A percentile compares a stretch with the other conserved stretches of the same genome.
phyloP scores from a whole-genome alignment of 2,113 vertebrate genomes.

The Phoxinus phoxinus region DNA sequence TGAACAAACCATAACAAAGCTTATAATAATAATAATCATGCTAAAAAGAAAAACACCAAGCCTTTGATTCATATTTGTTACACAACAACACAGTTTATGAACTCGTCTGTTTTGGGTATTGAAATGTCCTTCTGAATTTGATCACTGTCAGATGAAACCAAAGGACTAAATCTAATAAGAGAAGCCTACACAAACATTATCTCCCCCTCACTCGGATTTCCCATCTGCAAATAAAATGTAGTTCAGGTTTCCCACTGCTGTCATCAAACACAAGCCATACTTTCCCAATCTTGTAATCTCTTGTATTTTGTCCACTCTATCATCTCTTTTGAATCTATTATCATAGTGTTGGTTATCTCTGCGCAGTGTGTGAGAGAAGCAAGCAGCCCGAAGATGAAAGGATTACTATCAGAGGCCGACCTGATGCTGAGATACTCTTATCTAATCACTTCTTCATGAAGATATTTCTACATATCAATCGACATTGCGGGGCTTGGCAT shows the following conservation, averaged over 20 bases:
- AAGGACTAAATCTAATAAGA: slow-evolving; percentile 13
- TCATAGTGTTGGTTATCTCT: slow-evolving; percentile 29
- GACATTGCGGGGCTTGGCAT: not conserved
- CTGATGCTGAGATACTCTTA: slow-evolving; percentile 40
- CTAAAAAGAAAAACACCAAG: slow-evolving; percentile 75
- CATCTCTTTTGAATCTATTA: slow-evolving; percentile 37
- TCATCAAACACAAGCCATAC: slow-evolving; percentile 6
- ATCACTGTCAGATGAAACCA: not conserved
- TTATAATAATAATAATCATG: slow-evolving; percentile 76
- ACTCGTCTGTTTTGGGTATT: not conserved
- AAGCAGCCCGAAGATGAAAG: slow-evolving; percentile 37
- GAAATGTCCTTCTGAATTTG: slow-evolving; percentile 3
- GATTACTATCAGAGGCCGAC: slow-evolving; percentile 29
- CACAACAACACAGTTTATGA: slow-evolving; percentile 66
- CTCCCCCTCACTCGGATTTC: not conserved
- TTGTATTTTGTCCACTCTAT: slow-evolving; percentile 29
- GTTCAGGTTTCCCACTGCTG: not conserved
- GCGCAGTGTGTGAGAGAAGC: not conserved
- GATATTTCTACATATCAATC: not conserved
- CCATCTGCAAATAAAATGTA: not conserved
- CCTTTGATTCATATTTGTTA: slow-evolving; percentile 78
- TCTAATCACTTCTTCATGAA: slow-evolving; percentile 44
- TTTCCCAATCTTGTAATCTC: not conserved
- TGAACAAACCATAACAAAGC: slow-evolving; percentile 78
- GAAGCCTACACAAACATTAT: not conserved